Evolutionary conservation across 1,140 invertebrate species (phyloP), one percentile per base, ranked within the genome.

Genomic region (Hyposmocoma kahamanoa): DNA sequence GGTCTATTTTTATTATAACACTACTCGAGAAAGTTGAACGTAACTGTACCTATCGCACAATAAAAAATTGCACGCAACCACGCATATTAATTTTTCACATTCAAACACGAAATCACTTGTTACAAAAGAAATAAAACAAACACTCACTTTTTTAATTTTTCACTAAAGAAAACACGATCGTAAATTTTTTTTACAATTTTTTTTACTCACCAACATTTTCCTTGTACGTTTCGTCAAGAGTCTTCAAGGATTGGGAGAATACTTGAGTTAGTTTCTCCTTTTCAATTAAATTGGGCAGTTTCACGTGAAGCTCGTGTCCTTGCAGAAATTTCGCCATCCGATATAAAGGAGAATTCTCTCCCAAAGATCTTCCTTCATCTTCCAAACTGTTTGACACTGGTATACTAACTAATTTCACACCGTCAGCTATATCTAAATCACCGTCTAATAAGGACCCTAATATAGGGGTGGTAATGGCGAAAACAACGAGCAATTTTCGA

Each of bases 221-320:
- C 57, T 83, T 83, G 34, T 75, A 73, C 0, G 68, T 62, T 22
- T 86, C 81, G 50, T 87, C 82, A 10, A 86, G 74, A 20, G 72
- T 63, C 45, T 80, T 86, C 45, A 88, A 47, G 0, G 81, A 77
- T 22, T 87, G 78, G 0, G 76, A 58, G 2, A 87, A 62, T 0
- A 86, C 62, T 32, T 73, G 68, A 41, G 73, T 77, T 5, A 88
- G 56, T 32, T 83, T 80, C 8, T 84, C 83, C 57, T 83, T 87
- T 39, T 85, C 84, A 3, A 90, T 84, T 34, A 94, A 74, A 64
- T 90, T 92, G 0, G 89, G 89, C 36, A 94, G 72, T 52, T 89
- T 92, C 3, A 94, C 89, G 56, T 91, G 88, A 0, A 94, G 63
- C 59, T 94, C 92, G 59, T 92, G 90, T 6, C 84, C 90, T 52